Conservation (phyloP, 2,113 vertebrate species). For the Grus americana region DNA sequence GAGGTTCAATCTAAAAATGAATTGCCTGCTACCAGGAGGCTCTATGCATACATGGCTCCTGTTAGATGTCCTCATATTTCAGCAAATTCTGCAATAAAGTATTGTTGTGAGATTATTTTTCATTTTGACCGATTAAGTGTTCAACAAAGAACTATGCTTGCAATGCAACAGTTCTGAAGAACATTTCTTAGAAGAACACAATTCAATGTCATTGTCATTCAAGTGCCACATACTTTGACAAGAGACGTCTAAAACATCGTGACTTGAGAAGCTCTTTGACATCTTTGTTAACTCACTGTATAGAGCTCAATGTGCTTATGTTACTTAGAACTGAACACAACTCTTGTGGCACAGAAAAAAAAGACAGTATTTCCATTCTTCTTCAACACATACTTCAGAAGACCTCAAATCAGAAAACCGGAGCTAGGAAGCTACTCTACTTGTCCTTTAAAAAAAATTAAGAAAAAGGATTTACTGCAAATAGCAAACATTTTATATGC, state of each 20-base stretch:
- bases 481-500: not conserved
- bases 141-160: not conserved
- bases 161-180: not conserved
- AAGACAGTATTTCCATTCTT: not conserved
- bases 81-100: not conserved
- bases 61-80: not conserved
- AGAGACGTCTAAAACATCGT: not conserved
- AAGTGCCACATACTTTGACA: not conserved
- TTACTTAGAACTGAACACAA: not conserved
- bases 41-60: not conserved
- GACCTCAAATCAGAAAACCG: not conserved
- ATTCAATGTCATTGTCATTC: not conserved
- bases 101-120: not conserved
- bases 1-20: not conserved
- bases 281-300: not conserved
- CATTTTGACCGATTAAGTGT: not conserved
- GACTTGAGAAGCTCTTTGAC: not conserved
- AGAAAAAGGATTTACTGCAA: not conserved
- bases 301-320: not conserved
- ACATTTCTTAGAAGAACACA: not conserved
- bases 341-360: not conserved
- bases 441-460: not conserved
- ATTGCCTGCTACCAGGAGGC: not conserved
- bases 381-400: not conserved
- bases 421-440: not conserved